Base-by-base conservation (phyloP, 2,113 vertebrate genomes). In the Geococcyx californianus region DNA sequence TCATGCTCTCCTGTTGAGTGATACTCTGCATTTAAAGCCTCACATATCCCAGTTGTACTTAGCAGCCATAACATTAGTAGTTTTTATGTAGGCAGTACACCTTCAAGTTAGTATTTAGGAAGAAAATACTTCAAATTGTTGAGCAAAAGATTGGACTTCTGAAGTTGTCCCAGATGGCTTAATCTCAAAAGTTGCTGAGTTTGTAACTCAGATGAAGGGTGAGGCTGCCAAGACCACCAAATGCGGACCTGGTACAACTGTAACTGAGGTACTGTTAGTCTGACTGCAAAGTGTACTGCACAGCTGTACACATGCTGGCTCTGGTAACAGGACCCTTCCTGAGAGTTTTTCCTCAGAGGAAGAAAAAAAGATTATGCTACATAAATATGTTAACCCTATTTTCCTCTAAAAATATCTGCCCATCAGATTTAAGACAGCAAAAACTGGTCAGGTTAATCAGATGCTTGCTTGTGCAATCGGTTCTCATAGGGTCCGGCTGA, bases 71-170 rank as follows among this genome's bases (percentile, higher is more conserved):
- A 17, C 5, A 25, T 56, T 75, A 88, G 21, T 36, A 80, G 49
- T 28, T 73, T 74, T 74, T 34, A 49, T 86, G 31, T 11, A 69
- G 59, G 38, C 40, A 76, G 72, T 73, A 94, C 95, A 89, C n/a
- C 87, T 42, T 23, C 66, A 49, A 66, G 55, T 79, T 85, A 85
- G 25, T 49, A 58, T 77, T 90, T 74, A 92, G 96, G 83, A 95
- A 95, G 83, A 82, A 90, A 92, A 63, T 73, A 90, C 90, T 95
- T 95, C 42, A 90, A 74, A 59, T 42, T 92, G 54, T 94, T 97
- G 92, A 94, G 29, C 54, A 66, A 93, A 93, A 66, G 55, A 26
- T 36, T 45, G 31, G 55, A 40, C 28, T 88, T 69, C 47, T 90
- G 64, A 78, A 86, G 23, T 63, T 42, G 15, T 82, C 76, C 36